Base-by-base conservation (phyloP, 2,113 vertebrate species). In the Ranitomeya imitator region DNA sequence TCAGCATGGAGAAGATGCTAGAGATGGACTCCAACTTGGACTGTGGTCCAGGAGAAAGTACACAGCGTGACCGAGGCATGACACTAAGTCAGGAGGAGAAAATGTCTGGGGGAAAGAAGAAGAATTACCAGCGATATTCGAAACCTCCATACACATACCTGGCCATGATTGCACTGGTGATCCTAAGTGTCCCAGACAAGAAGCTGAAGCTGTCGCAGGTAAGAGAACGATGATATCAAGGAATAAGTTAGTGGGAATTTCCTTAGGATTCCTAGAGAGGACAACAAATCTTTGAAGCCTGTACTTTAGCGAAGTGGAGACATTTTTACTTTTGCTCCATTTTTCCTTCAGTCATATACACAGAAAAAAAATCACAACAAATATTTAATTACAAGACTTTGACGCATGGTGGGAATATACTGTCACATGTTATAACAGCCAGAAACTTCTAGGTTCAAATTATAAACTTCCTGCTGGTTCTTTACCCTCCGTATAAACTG, bases 91-190 rank as follows among this genome's bases (percentile, higher is more conserved):
- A 21, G 23, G 4, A 10, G 57, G 18, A 52, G 15, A 77, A 6
- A 52, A 7, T 9, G 6, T 2, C 76, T n/a, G 76, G 21, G 21
- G 76, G 21, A 16, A 94, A 90, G 69, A 94, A 91, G 82, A 98
- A 97, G 90, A 96, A 96, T 86, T 98, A 98, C 86, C 95, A 96
- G 90, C 95, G 97, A 9, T 97, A 97, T 90, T 95, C 96, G 54
- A 98, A 98, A 91, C 96, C 97, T 14, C 97, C 97, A 0, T 98
- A 98, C 91, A 96, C 97, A 3, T 98, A 98, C 92, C 93, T 98
- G 63, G 97, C 97, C 7, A 97, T 98, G 96, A 97, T 98, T 8
- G 95, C 97, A 16, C 93, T 98, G 94, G 97, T 97, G 74, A 97
- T 98, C 90, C 96, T 96, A 87, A 94, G 94, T 10, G 95, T 97